phyloP scores from a whole-genome alignment of 2,797 vertebrate species.

The Anniella stebbinsi region DNA sequence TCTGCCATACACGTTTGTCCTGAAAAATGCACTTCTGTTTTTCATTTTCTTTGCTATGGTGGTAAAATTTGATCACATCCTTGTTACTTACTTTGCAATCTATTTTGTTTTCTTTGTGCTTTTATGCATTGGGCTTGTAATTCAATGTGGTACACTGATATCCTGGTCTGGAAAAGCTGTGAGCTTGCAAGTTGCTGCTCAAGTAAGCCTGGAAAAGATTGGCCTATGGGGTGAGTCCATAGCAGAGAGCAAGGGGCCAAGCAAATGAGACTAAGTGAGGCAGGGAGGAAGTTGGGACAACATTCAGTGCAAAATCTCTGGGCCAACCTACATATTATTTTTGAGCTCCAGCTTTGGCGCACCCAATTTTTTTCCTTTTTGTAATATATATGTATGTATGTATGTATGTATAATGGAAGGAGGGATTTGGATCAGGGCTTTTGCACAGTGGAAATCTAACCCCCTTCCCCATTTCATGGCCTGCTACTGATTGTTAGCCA shows the following conservation, averaged over 20 bases:
- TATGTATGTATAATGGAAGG: too few relatives aligned
- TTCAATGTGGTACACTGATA: conserved; percentile 43
- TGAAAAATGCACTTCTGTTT: conserved; percentile 25
- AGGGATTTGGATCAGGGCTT: too few relatives aligned
- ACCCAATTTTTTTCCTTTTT: too few relatives aligned
- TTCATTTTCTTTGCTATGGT: conserved; percentile 31
- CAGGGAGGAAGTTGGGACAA: background rate
- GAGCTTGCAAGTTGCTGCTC: too few relatives aligned
- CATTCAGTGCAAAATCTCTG: background rate
- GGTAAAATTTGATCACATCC: conserved; percentile 35
- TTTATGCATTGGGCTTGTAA: conserved; percentile 51
- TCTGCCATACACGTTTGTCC: conserved; percentile 28
- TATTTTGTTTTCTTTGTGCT: conserved; percentile 32
- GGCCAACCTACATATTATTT: too few relatives aligned
- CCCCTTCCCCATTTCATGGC: too few relatives aligned
- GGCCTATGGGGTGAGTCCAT: background rate
- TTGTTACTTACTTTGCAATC: background rate
- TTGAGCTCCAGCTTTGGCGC: too few relatives aligned
- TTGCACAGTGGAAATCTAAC: too few relatives aligned
- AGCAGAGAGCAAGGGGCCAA: background rate
- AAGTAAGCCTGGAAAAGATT: background rate
- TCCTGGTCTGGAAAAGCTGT: background rate
- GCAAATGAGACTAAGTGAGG: background rate
- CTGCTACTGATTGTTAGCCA: too few relatives aligned
- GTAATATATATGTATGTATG: too few relatives aligned